Percentiles rank a stretch among this genome's conserved stretches.
Conservation (phyloP, 2,888 invertebrate species). For the Drosophila cracens region DNA sequence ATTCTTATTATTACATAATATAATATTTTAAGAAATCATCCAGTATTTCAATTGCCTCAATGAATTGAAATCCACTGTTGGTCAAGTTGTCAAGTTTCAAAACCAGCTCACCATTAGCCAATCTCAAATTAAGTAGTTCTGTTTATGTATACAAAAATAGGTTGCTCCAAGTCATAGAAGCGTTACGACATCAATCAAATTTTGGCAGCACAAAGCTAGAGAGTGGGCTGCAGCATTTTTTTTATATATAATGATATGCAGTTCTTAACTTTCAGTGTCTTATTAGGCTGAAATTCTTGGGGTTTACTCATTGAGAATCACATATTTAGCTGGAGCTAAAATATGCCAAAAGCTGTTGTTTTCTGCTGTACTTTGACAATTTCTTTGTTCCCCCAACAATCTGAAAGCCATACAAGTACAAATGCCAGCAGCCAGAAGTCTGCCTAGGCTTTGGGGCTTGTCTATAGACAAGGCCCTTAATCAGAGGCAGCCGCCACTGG, state of each 20-base stretch:
- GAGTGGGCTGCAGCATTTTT: not conserved
- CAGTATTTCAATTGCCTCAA: not conserved
- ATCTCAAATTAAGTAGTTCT: not conserved
- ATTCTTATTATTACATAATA: not conserved
- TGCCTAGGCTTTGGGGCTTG: slow-evolving; percentile 10
- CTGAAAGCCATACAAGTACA: slow-evolving; percentile 65
- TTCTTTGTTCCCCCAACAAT: slow-evolving; percentile 56
- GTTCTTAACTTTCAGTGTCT: slow-evolving; percentile 1
- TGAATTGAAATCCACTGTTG: not conserved
- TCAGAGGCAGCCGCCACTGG: slow-evolving; percentile 59
- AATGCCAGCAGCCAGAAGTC: slow-evolving; percentile 45
- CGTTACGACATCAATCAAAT: slow-evolving; percentile 11
- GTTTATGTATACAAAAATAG: not conserved
- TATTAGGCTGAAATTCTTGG: not conserved
- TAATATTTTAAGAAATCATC: not conserved
- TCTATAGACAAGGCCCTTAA: slow-evolving; percentile 66
- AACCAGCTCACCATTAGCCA: not conserved
- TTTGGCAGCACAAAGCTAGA: not conserved
- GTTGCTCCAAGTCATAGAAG: not conserved
- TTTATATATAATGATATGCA: not conserved
- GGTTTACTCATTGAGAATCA: slow-evolving; percentile 1
- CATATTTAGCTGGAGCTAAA: slow-evolving; percentile 37
- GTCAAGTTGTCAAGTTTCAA: not conserved
- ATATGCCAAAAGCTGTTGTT: slow-evolving; percentile 75
- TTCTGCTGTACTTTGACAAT: slow-evolving; percentile 61